phyloP scores from a whole-genome alignment of 1,140 invertebrate genomes.

The Euura lappo region DNA sequence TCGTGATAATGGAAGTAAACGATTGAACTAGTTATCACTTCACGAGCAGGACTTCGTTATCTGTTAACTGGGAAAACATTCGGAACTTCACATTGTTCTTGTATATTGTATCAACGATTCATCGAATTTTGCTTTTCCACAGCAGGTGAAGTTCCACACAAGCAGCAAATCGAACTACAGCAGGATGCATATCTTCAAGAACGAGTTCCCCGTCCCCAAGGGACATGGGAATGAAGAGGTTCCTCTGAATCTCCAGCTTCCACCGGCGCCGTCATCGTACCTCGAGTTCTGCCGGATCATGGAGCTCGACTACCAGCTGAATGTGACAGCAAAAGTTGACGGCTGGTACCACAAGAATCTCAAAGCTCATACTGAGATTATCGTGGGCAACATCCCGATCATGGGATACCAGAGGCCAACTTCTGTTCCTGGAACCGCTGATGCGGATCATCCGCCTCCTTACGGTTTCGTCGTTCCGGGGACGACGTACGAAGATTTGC shows the following conservation, averaged over 20 bases:
- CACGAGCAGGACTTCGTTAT: too few relatives aligned
- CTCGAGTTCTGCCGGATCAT: neutral
- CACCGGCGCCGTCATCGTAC: neutral
- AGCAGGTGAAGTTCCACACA: neutral
- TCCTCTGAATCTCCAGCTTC: neutral
- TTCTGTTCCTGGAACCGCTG: slow-evolving; percentile 14
- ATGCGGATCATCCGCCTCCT: neutral
- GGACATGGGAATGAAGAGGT: neutral
- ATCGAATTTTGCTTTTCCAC: neutral
- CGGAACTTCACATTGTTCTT: too few relatives aligned
- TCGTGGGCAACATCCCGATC: neutral
- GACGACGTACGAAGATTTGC: neutral
- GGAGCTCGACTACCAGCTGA: neutral
- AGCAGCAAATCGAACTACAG: neutral
- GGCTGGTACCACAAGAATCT: slow-evolving; percentile 24
- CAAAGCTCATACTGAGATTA: neutral
- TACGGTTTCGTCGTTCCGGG: neutral
- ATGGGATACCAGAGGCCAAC: neutral
- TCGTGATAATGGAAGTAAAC: too few relatives aligned
- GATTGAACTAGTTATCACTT: too few relatives aligned
- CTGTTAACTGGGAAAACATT: too few relatives aligned
- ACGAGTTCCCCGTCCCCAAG: neutral
- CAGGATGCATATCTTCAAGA: neutral
- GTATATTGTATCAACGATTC: too few relatives aligned
- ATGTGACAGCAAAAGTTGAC: neutral